Percentiles rank a stretch among this genome's conserved stretches.
These are phyloP conservation scores for Thereva nobilitata DNA, from an alignment of 2,888 invertebrate genomes.

Conservation along the genomic window DNA sequence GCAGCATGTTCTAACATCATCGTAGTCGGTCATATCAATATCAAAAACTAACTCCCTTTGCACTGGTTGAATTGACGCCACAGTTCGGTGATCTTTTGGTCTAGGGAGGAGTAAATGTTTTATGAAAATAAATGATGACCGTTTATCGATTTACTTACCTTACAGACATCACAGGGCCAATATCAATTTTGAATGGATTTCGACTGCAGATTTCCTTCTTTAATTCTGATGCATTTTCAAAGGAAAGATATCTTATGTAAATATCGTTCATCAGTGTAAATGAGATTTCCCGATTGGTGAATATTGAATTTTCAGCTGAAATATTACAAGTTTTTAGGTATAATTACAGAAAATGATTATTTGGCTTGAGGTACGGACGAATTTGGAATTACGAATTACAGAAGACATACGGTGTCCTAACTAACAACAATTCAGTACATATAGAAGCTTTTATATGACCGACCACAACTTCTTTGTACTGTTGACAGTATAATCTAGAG, in stretches of 20 bases:
- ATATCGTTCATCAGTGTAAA: slow-evolving; percentile 93
- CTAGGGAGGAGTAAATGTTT: slow-evolving; percentile 41
- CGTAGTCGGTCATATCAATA: slow-evolving; percentile 99
- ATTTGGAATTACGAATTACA: neutral
- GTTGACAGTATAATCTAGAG: too few species aligned
- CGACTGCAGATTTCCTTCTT: slow-evolving; percentile 77
- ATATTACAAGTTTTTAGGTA: slow-evolving; percentile 40
- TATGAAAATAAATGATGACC: too few species aligned
- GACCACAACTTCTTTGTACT: too few species aligned
- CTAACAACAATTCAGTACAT: too few species aligned
- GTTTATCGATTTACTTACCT: slow-evolving; percentile 57
- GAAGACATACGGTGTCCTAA: neutral
- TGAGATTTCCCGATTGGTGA: slow-evolving; percentile 86
- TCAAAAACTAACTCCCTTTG: slow-evolving; percentile 95
- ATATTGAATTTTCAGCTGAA: slow-evolving; percentile 62
- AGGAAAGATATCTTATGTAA: slow-evolving; percentile 89
- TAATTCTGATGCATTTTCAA: slow-evolving; percentile 77
- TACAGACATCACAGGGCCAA: slow-evolving; percentile 84
- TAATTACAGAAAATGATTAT: slow-evolving; percentile 1
- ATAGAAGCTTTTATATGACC: too few species aligned
- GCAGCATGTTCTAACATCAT: slow-evolving; percentile 92
- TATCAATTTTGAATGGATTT: slow-evolving; percentile 92
- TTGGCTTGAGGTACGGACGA: neutral
- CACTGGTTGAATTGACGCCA: slow-evolving; percentile 53
- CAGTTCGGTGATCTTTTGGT: slow-evolving; percentile 56